A percentile compares a stretch with the other conserved stretches of the same genome.
Conservation (phyloP, 2,888 invertebrate species). For the Alloplasta piceator region DNA sequence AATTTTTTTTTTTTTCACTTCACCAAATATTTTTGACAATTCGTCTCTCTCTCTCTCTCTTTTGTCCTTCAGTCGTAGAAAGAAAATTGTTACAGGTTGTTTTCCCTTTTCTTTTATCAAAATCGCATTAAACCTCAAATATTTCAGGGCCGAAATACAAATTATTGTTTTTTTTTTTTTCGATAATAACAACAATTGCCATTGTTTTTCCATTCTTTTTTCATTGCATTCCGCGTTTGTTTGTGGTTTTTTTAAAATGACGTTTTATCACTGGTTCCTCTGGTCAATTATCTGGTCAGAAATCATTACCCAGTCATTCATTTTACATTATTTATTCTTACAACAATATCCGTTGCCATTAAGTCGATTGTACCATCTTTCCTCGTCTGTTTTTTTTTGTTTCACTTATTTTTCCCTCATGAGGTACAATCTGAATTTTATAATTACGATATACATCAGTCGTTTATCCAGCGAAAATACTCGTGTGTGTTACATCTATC, state of each 20-base stretch:
- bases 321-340: conserved; percentile 42
- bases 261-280: conserved; percentile 66
- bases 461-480: conserved; percentile 17
- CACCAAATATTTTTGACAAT: conserved; percentile 31
- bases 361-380: conserved; percentile 58
- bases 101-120: not conserved
- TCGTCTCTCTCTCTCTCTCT: conserved; percentile 40
- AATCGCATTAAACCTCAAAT: conserved; percentile 12
- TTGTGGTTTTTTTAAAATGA: conserved; percentile 34
- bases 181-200: conserved; percentile 35
- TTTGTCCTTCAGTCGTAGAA: conserved; percentile 45
- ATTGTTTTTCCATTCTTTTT: conserved; percentile 29
- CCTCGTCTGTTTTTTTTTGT: conserved; percentile 19
- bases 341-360: conserved; percentile 29
- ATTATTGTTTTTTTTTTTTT: conserved; percentile 41
- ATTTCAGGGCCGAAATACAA: conserved; percentile 50
- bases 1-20: conserved; percentile 55
- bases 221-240: conserved; percentile 33
- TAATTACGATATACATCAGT: conserved; percentile 24
- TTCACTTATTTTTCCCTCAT: too few relatives aligned
- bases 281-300: conserved; percentile 75
- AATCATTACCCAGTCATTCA: conserved; percentile 67
- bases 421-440: not conserved
- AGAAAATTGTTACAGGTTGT: not conserved
- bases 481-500: conserved; percentile 43